A percentile compares a stretch with the other conserved stretches of the same genome.
Evolutionary conservation across 2,113 vertebrate genomes (phyloP).

Genomic region (Elgaria multicarinata): DNA sequence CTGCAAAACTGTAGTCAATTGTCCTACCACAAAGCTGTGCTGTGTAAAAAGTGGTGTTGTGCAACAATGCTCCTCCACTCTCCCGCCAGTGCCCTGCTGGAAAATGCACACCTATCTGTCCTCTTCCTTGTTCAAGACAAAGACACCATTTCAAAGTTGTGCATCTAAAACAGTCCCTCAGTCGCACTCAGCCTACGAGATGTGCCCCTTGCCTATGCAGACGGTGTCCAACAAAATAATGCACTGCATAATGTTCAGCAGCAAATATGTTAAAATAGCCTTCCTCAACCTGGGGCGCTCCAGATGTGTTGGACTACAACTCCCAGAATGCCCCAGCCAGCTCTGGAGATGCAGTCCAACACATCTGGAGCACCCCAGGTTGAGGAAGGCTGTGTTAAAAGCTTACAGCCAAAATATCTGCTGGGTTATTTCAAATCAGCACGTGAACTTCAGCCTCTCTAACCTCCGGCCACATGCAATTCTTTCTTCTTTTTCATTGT

Average conservation of each 20-base stretch:
- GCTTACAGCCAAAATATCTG: background rate
- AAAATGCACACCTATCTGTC: background rate
- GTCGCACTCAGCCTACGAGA: background rate
- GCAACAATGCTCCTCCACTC: background rate
- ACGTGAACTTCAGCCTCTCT: background rate
- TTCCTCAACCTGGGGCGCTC: too few relatives aligned
- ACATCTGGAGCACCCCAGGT: too few relatives aligned
- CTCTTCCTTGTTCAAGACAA: background rate
- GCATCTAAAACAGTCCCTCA: background rate
- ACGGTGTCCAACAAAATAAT: background rate
- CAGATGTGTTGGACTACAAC: too few relatives aligned
- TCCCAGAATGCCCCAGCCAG: too few relatives aligned
- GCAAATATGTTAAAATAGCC: too few relatives aligned
- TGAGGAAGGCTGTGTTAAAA: too few relatives aligned
- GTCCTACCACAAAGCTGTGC: background rate
- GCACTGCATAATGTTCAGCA: background rate
- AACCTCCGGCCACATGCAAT: background rate
- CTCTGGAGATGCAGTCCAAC: too few relatives aligned
- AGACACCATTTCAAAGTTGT: too few relatives aligned
- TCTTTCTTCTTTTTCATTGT: background rate
- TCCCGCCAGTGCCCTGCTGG: background rate
- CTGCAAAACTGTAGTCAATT: background rate
- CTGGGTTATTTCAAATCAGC: background rate
- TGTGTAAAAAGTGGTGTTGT: background rate
- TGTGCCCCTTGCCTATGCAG: background rate